These are phyloP conservation scores for Pangasius sanitwongsei DNA, from an alignment of 2,797 vertebrate species.

Conservation along the genomic window DNA sequence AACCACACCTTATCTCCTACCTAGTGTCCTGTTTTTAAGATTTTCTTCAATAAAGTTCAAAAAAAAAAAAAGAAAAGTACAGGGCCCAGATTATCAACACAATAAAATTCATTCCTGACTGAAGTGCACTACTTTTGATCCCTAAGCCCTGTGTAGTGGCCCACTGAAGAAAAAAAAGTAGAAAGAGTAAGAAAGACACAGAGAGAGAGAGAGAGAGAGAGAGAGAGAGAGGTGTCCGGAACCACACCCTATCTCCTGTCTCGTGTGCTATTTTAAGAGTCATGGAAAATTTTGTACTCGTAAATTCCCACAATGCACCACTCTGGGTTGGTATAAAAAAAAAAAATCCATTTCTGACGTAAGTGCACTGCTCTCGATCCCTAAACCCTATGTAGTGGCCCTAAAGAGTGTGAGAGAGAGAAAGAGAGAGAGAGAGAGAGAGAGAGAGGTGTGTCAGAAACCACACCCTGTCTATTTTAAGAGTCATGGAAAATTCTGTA, in stretches of 20 bases:
- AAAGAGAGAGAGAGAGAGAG: neutral
- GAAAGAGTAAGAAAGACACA: slow-evolving; percentile 3
- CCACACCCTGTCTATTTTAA: neutral
- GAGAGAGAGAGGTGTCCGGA: slow-evolving; percentile 28
- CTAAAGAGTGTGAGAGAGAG: neutral
- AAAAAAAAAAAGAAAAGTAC: neutral
- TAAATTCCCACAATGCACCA: neutral
- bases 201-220: neutral
- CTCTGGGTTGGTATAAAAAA: neutral
- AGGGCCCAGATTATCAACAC: neutral
- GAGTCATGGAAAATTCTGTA: neutral
- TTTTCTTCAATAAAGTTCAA: neutral
- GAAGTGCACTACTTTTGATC: slow-evolving; percentile 1
- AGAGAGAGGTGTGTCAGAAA: neutral
- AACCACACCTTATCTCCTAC: neutral
- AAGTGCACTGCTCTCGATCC: neutral
- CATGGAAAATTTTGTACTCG: neutral
- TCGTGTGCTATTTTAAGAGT: slow-evolving; percentile 13
- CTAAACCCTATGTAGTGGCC: slow-evolving; percentile 4
- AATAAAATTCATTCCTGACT: neutral
- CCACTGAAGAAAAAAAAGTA: neutral
- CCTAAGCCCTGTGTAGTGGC: neutral
- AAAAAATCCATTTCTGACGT: neutral
- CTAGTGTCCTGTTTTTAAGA: neutral
- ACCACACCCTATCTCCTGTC: neutral